Evolutionary conservation across 2,113 vertebrate species (phyloP), one percentile per base, ranked within the genome.

Genomic region (Lagopus leucura): DNA sequence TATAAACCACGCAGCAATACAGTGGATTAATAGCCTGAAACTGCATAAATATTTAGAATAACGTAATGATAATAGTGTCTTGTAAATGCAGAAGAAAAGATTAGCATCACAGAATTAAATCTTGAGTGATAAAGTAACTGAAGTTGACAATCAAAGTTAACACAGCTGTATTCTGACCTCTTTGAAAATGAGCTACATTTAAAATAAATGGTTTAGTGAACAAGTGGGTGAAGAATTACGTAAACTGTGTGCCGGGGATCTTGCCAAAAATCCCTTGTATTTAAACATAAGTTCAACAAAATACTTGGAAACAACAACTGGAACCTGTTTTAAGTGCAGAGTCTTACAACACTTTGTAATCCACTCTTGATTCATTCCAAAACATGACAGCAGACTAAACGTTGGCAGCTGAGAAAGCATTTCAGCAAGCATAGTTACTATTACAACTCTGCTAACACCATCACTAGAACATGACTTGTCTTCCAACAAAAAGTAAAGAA

Each of bases 161-260:
- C 6, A 71, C 90, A 42, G 52, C 40, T 42, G 22, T 57, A 22
- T 9, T 89, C 19, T 64, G 74, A 79, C 80, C 72, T 69, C 24
- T 85, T 78, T 63, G 30, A 14, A 84, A 75, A 8, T 79, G 40
- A 5, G 43, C 25, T 61, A 86, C 66, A 3, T 47, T 86, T 25
- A 82, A 92, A 89, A 73, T 58, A 86, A 50, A 70, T 57, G 30
- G 11, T 69, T 79, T 25, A 76, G 65, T 85, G 92, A 94, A 92
- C 13, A 90, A 3, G 74, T 5, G 28, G 45, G 66, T 84, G 71
- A 83, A 89, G 36, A 92, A 91, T 71, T 55, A 93, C 83, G 81
- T 63, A 47, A 67, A 70, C 42, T 38, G 2, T 42, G 32, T 79
- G 25, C 74, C 78, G 28, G 48, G 18, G 54, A 76, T 86, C 63